Evolutionary conservation across 2,888 invertebrate species (phyloP), one percentile per base, ranked within the genome.

Genomic region (Hoplodrina ambigua): DNA sequence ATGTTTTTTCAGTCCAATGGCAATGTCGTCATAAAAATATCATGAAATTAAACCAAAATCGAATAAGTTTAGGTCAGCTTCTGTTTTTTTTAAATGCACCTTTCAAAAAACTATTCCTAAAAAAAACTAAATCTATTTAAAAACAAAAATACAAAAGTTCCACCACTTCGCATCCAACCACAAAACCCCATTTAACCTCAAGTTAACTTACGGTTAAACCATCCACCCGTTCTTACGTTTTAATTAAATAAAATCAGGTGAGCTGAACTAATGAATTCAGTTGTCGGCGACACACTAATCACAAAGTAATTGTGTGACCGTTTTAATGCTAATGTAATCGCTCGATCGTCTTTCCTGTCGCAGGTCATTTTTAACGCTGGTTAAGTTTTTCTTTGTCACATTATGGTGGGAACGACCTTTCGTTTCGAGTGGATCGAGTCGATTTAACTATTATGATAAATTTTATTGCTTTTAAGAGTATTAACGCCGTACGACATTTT

Each of bases 211-310:
- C 58, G 55, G 70, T 83, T 75, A 85, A 70, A 74, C 66, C 62
- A 75, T 66, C 77, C 64, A 72, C 70, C 59, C 59, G 33, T 56
- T 64, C 69, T 61, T 78, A 72, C 79, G 80, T 88, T 90, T 92
- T 95, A 95, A 96, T 96, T 95, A 95, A 95, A 94, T 93, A 93
- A 95, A 96, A 95, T 95, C 95, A 95, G 93, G 95, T 94, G 92
- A 94, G 95, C 95, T 92, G 95, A 96, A 96, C 95, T 96, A 95
- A 96, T 96, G 93, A 94, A 96, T 96, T 94, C 96, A 94, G 90
- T 89, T 89, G 91, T 88, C 91, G 90, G 91, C 94, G 95, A 94
- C 94, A 94, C 91, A 94, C 91, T 93, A 93, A 94, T 94, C 92
- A 93, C 92, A 82, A 88, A 88, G 91, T 95, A 94, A 94, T 94